A percentile compares a stretch with the other conserved stretches of the same genome.
These are phyloP conservation scores for Mallotus villosus DNA, from an alignment of 2,797 vertebrate genomes.

Conservation along the genomic window DNA sequence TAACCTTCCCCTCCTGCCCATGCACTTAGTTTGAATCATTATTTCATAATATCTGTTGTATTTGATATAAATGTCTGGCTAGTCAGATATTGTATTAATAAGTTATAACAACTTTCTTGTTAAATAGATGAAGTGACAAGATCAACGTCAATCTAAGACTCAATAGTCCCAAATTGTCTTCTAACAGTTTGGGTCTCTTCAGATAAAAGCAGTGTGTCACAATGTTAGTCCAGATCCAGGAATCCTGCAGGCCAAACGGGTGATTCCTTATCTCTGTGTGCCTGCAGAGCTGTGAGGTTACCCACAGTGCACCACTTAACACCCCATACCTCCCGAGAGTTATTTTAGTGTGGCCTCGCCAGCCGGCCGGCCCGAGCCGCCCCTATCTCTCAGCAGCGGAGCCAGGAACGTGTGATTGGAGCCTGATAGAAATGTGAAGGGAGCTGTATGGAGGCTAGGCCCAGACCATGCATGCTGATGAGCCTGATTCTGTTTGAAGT, in stretches of 20 bases:
- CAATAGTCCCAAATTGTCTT: no score
- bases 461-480: slow-evolving; percentile 39
- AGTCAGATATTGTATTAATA: no score
- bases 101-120: no score
- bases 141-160: no score
- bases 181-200: no score
- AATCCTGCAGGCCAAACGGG: slow-evolving; percentile 26
- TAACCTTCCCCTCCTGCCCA: slow-evolving; percentile 20
- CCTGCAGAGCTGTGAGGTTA: slow-evolving; percentile 51
- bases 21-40: slow-evolving; percentile 2
- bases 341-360: slow-evolving; percentile 59
- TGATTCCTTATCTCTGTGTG: slow-evolving; percentile 41
- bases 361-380: slow-evolving; percentile 34
- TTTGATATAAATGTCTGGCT: no score
- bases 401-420: slow-evolving; percentile 49
- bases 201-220: no score
- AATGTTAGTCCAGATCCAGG: neutral
- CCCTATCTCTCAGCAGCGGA: slow-evolving; percentile 37
- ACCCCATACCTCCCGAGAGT: slow-evolving; percentile 50
- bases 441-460: slow-evolving; percentile 39
- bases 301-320: slow-evolving; percentile 62
- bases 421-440: slow-evolving; percentile 54
- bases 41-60: no score
- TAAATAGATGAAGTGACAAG: no score
- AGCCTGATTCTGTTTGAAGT: slow-evolving; percentile 43